These are phyloP conservation scores for Psix sp. DNA, from an alignment of 1,140 invertebrate species.

Conservation along the genomic window DNA sequence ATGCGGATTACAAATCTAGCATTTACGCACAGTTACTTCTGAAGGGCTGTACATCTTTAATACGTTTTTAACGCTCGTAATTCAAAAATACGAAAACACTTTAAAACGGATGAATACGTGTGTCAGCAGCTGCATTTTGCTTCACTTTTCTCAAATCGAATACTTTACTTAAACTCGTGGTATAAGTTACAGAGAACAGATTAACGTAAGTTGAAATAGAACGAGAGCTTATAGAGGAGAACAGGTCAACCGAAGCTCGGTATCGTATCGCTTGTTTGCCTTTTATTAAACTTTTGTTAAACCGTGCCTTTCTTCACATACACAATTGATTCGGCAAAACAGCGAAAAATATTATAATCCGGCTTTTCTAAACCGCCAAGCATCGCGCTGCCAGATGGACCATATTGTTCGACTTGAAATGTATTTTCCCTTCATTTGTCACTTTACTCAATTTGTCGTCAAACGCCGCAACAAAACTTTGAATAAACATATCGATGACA, in stretches of 20 bases:
- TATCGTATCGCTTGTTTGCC: constrained; percentile 69
- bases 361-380: constrained; percentile 46
- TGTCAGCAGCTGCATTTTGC: constrained; percentile 58
- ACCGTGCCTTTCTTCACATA: constrained; percentile 73
- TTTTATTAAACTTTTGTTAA: constrained; percentile 78
- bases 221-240: constrained; percentile 45
- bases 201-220: constrained; percentile 46
- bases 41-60: constrained; percentile 52
- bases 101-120: constrained; percentile 61
- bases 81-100: constrained; percentile 69
- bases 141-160: constrained; percentile 51
- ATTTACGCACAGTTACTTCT: constrained; percentile 53
- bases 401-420: too few species aligned
- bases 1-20: constrained; percentile 49
- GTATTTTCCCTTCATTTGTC: constrained; percentile 44
- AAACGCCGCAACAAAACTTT: too few species aligned
- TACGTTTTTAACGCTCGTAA: constrained; percentile 62
- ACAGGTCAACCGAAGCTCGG: constrained; percentile 43
- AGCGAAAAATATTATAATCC: constrained; percentile 72
- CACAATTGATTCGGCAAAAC: constrained; percentile 77
- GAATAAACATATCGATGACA: constrained; percentile 1
- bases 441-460: constrained; percentile 28
- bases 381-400: constrained; percentile 25
- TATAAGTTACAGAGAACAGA: constrained; percentile 54
- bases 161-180: constrained; percentile 46